Evolutionary conservation across 1,140 invertebrate species (phyloP), one percentile per base, ranked within the genome.

Genomic region (Glossosoma conforme): DNA sequence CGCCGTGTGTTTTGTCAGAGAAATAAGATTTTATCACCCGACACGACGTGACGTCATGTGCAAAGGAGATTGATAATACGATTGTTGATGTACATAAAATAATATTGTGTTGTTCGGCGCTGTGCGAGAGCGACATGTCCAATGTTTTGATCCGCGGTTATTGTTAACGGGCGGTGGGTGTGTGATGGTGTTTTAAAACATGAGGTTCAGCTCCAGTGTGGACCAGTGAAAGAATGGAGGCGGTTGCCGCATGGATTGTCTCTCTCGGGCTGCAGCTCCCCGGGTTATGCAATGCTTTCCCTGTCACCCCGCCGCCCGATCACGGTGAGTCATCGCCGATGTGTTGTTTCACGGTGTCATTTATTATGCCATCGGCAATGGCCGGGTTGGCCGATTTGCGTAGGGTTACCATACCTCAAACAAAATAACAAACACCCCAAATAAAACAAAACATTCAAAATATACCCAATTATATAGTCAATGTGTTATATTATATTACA

Each of bases 271-370:
- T 43, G 40, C 47, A 50, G 38, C 37, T 51, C 20, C 41, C 44
- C 21, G 48, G 44, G 41, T 51, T 51, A 51, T 51, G 48, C 48
- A 51, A 51, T 35, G 41, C 41, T 44, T 51, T 51, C 32, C 48
- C 48, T 37, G 41, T 44, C 33, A 51, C 48, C 25, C 32, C 48
- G 22, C 33, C 17, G 15, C 18, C 41, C 11, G 41, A 51, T 22
- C n/a, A n/a, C n/a, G 48, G 48, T 51, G 48, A 51, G 48, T 51
- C 48, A 51, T 20, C 22, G 10, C 18, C 30, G 30, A 33, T 11
- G n/a, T 11, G 30, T 33, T 3, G 10, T 33, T 33, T 33, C 30
- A 33, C 30, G 15, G 15, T 33, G 30, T 33, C 30, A 33, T 11
- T 15, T 11, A 15, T 33, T 33, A 11, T 33, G 30, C n/a, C n/a